Evolutionary conservation across 1,140 invertebrate species (phyloP), one percentile per base, ranked within the genome.

Genomic region (Zophobas atratus): DNA sequence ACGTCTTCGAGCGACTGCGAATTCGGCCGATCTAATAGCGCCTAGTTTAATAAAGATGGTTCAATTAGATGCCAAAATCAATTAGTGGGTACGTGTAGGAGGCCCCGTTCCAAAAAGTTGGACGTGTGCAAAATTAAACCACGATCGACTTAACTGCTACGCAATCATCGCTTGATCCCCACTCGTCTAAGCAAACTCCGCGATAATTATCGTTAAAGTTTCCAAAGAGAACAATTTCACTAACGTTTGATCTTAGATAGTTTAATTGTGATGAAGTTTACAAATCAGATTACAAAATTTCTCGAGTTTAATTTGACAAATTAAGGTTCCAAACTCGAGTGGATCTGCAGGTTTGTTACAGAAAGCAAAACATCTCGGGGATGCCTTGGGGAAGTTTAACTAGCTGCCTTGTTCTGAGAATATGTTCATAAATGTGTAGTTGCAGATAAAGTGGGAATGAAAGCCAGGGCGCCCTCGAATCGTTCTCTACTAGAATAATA

Each of bases 231-330:
- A 79, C 72, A 79, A 79, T 79, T 75, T 57, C 73, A 43, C 46
- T 48, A 75, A 75, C 72, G 73, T 79, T 79, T 75, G 77, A 79
- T 75, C 77, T 79, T 70, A 75, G 77, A 75, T 79, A 79, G 72
- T 79, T 79, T 75, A 75, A 75, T 79, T 79, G 67, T 79, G 60
- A 75, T 75, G 63, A 79, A 79, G 77, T 75, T 75, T 73, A 75
- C 73, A 79, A 60, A 78, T 78, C 72, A 75, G 77, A 78, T 78
- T 78, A 75, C 35, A 76, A 70, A 63, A 76, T 63, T 76, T 76
- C 48, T 70, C 51, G 63, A 70, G 63, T 55, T 76, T 76, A 76
- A 63, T 76, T 67, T 67, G 74, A 67, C 74, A 76, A 76, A 76
- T 76, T 76, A 67, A 51, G 60, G 49, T 39, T 67, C 60, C 60